Base-by-base conservation (phyloP, 1,140 invertebrate genomes). In the Bombus pyrosoma region DNA sequence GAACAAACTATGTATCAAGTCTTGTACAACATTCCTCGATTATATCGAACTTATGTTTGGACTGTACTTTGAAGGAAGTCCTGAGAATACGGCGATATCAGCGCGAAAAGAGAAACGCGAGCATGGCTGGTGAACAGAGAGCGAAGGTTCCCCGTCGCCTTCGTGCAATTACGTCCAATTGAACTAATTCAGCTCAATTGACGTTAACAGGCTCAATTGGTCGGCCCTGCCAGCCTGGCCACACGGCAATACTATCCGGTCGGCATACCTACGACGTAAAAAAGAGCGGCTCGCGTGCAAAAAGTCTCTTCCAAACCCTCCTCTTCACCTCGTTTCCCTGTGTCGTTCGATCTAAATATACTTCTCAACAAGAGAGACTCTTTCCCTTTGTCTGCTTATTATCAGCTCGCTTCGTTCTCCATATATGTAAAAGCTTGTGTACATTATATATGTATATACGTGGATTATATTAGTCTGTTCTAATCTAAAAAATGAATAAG, bases 151-250 rank as follows among this genome's bases (percentile, higher is more conserved):
- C 94, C 94, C 92, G 93, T 94, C 93, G 94, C 93, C 91, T 93
- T 94, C 92, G 91, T 88, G 89, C 93, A 94, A 94, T 94, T 94
- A 94, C 90, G 69, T 91, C 86, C 93, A 95, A 95, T 95, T 95
- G 92, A 93, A 84, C 82, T 91, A 95, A 94, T 95, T 94, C 91
- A 94, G 92, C 90, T 91, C 93, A 95, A 95, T 95, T 94, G 92
- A 92, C 83, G 91, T 95, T 94, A 95, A 94, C 91, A 94, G 87
- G 93, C 93, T 93, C 91, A 95, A 95, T 95, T 95, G 93, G 87
- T 59, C 88, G 77, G 81, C 79, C 89, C 79, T 74, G 83, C 64
- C 81, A 66, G 83, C 76, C 66, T 53, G 79, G 86, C 79, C 86
- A 88, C 81, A 87, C 76, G 86, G 72, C 76, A 79, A 85, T 81